Conservation (phyloP, 2,888 invertebrate species). For the Drosophila greeni region DNA sequence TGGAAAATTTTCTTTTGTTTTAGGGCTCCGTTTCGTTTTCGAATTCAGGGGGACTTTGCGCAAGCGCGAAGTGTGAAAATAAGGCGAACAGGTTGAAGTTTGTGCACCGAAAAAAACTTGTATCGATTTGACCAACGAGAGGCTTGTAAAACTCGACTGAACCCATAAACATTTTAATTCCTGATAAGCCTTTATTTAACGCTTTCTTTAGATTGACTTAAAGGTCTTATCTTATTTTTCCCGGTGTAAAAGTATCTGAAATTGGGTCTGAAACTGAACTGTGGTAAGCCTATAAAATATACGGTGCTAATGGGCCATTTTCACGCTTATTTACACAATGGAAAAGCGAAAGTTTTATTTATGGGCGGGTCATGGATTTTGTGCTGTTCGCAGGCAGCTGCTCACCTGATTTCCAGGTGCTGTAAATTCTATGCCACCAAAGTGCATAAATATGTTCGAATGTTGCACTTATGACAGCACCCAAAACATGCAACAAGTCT, state of each 20-base stretch:
- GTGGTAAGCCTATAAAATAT: slow-evolving; percentile 55
- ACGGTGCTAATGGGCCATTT: slow-evolving; percentile 61
- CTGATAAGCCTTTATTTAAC: background rate
- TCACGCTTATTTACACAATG: slow-evolving; percentile 58
- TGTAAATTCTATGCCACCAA: slow-evolving; percentile 54
- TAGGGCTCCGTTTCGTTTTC: slow-evolving; percentile 14
- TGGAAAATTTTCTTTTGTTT: slow-evolving; percentile 47
- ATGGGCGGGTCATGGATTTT: slow-evolving; percentile 44
- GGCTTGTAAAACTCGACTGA: background rate
- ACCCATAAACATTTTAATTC: background rate
- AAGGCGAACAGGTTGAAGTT: slow-evolving; percentile 47
- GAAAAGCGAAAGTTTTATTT: slow-evolving; percentile 66
- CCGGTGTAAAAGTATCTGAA: slow-evolving; percentile 1
- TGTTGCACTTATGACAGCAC: slow-evolving; percentile 60
- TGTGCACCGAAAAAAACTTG: background rate
- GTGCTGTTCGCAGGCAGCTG: slow-evolving; percentile 24
- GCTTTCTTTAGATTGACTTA: background rate
- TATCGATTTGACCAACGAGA: too few relatives aligned
- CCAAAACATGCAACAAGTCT: slow-evolving; percentile 56
- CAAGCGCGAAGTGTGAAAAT: slow-evolving; percentile 62
- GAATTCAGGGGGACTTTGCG: slow-evolving; percentile 38
- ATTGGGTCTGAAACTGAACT: slow-evolving; percentile 14
- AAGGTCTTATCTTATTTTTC: background rate
- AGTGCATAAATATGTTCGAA: slow-evolving; percentile 69
- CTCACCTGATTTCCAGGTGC: slow-evolving; percentile 36